Conservation (phyloP, 2,113 vertebrate genomes). For the Gyps fulvus region DNA sequence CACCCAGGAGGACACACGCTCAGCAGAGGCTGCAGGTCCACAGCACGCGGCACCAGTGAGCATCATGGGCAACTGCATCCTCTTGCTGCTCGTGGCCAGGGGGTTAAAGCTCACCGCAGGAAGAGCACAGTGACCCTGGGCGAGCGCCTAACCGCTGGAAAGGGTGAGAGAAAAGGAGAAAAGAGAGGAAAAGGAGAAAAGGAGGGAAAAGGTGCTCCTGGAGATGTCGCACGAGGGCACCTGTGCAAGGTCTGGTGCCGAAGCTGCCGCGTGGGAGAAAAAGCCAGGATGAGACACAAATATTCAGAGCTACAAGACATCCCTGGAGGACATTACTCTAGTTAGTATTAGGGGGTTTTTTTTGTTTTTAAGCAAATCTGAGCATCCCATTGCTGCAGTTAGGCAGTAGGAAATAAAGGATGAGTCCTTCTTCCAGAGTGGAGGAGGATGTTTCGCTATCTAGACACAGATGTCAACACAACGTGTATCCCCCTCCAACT, state of each 20-base stretch:
- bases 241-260: rapidly evolving
- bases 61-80: background rate
- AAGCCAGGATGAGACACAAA: rapidly evolving
- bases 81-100: rapidly evolving
- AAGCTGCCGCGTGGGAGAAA: rapidly evolving
- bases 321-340: background rate
- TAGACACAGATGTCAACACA: background rate
- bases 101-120: background rate
- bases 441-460: rapidly evolving
- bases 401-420: background rate
- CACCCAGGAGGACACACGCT: rapidly evolving
- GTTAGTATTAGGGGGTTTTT: background rate
- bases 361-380: background rate
- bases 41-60: rapidly evolving
- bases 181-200: background rate
- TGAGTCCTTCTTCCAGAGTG: background rate
- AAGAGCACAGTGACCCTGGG: background rate
- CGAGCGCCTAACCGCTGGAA: rapidly evolving
- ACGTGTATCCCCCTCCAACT: background rate
- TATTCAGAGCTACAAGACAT: background rate
- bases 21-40: rapidly evolving
- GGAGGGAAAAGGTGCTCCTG: background rate
- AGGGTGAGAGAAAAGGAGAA: background rate
- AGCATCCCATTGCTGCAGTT: rapidly evolving
- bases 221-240: background rate